A percentile compares a stretch with the other conserved stretches of the same genome.
These are phyloP conservation scores for Ooceraea biroi DNA, from an alignment of 1,140 invertebrate species.

Conservation along the genomic window DNA sequence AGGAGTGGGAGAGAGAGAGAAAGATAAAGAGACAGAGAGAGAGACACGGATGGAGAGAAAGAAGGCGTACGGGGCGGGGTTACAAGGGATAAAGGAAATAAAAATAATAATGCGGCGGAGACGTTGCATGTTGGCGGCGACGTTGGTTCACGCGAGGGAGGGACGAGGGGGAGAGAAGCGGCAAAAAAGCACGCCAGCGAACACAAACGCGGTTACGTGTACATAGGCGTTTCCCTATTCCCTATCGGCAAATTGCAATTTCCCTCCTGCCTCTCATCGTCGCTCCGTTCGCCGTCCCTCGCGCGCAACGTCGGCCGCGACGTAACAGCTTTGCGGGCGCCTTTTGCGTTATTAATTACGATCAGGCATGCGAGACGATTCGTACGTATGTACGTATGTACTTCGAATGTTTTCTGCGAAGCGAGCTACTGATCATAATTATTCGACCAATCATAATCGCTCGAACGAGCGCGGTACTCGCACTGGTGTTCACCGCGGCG, in stretches of 20 bases:
- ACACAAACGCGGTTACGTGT: not conserved
- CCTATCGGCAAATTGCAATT: conserved; percentile 72
- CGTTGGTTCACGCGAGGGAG: conserved; percentile 6
- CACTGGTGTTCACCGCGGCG: not conserved
- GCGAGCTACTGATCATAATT: conserved; percentile 78
- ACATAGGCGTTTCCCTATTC: conserved; percentile 71
- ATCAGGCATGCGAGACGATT: conserved; percentile 85
- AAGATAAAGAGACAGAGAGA: not conserved
- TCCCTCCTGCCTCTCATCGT: too few relatives aligned
- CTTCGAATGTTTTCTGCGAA: conserved; percentile 61
- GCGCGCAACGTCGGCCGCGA: conserved; percentile 30
- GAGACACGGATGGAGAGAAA: not conserved
- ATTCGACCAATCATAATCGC: conserved; percentile 74
- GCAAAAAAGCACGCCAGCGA: conserved; percentile 13
- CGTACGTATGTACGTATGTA: conserved; percentile 38
- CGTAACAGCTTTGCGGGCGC: conserved; percentile 83
- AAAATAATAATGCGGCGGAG: conserved; percentile 46
- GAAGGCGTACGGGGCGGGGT: not conserved
- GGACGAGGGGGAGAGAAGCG: not conserved
- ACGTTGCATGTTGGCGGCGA: conserved; percentile 12
- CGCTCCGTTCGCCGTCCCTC: not conserved
- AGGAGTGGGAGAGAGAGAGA: not conserved
- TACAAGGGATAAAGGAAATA: conserved; percentile 20
- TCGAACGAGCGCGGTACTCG: conserved; percentile 34
- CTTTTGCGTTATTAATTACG: conserved; percentile 85